These are phyloP conservation scores for Acanthosoma haemorrhoidale DNA, from an alignment of 2,888 invertebrate genomes.

Conservation along the genomic window DNA sequence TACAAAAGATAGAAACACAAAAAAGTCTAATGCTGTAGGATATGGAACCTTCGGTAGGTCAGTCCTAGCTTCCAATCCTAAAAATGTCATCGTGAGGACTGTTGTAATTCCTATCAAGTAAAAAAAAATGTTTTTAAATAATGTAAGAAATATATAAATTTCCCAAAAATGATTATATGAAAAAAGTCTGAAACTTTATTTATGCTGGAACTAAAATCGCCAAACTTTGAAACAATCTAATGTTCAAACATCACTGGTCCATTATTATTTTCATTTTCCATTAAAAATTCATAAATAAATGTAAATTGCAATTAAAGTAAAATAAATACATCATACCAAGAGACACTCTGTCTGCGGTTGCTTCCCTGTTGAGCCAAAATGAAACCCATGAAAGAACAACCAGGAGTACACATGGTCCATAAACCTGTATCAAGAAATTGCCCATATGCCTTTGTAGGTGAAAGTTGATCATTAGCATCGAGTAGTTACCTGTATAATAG, in stretches of 20 bases:
- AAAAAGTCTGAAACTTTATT: too few species aligned
- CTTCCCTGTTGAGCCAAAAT: constrained; percentile 78
- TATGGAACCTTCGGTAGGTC: constrained; percentile 80
- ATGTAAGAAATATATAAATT: too few species aligned
- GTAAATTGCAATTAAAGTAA: not conserved
- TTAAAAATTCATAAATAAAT: too few species aligned
- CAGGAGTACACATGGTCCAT: constrained; percentile 74
- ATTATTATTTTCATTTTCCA: too few species aligned
- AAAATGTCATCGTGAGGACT: constrained; percentile 77
- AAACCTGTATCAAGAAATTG: constrained; percentile 81
- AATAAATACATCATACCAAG: constrained; percentile 52
- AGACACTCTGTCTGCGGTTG: constrained; percentile 74
- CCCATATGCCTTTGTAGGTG: constrained; percentile 76
- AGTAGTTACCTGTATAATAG: constrained; percentile 64
- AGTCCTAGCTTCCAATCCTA: constrained; percentile 71
- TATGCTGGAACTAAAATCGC: too few species aligned
- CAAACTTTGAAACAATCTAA: too few species aligned
- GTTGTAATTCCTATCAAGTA: constrained; percentile 76
- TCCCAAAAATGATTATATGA: too few species aligned
- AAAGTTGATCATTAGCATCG: constrained; percentile 68
- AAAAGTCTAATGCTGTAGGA: constrained; percentile 79
- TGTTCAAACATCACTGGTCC: too few species aligned
- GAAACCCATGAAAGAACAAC: constrained; percentile 85
- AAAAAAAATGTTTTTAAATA: too few species aligned
- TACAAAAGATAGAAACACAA: constrained; percentile 72